Conservation (phyloP, 2,797 vertebrate species). For the Todus mexicanus region DNA sequence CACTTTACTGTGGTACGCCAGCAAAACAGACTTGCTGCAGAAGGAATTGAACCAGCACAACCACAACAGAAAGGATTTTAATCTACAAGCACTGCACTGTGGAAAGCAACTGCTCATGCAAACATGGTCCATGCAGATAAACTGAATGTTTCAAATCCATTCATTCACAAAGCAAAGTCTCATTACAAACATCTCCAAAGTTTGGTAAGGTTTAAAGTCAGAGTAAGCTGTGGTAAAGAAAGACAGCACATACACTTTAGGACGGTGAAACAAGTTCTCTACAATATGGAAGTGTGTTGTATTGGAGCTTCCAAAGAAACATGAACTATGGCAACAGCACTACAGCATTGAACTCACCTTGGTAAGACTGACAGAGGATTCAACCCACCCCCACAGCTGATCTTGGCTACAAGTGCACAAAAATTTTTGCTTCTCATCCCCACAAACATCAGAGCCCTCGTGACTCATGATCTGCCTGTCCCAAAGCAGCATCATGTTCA, state of each 20-base stretch:
- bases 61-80: not conserved
- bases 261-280: not conserved
- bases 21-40: not conserved
- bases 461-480: not conserved
- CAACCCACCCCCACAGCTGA: not conserved
- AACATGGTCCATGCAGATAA: not conserved
- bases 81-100: not conserved
- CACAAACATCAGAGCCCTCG: not conserved
- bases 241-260: not conserved
- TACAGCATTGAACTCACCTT: rapidly evolving
- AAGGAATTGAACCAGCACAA: not conserved
- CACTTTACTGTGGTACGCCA: not conserved
- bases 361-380: not conserved
- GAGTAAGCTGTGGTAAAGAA: not conserved
- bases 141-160: not conserved
- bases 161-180: not conserved
- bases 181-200: not conserved
- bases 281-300: not conserved
- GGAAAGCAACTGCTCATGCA: not conserved
- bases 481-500: not conserved
- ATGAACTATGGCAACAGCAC: not conserved
- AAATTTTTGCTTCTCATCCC: not conserved
- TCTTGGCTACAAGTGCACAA: not conserved
- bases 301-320: not conserved
- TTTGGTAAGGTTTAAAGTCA: not conserved